These are phyloP conservation scores for Tanypteryx hageni DNA, from an alignment of 2,888 invertebrate species.

Conservation along the genomic window DNA sequence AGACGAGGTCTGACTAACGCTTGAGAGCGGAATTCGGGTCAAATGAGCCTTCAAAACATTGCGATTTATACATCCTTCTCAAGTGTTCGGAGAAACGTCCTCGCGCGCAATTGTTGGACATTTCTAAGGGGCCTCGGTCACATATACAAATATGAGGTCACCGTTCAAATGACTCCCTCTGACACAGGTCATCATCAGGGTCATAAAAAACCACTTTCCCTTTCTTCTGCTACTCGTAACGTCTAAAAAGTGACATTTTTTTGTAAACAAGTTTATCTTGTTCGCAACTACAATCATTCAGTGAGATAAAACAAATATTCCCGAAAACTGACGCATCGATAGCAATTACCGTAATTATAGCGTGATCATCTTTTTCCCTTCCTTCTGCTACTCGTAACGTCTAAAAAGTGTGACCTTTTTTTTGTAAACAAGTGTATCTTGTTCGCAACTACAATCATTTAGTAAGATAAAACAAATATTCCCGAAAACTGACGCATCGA, in stretches of 20 bases:
- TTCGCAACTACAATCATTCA: too few species aligned
- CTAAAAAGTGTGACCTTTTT: too few species aligned
- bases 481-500: too few species aligned
- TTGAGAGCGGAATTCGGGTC: background rate
- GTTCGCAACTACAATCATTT: too few species aligned
- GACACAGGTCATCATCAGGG: constrained; percentile 14
- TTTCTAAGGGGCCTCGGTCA: background rate
- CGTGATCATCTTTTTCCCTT: background rate
- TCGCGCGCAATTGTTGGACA: constrained; percentile 1
- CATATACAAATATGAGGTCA: constrained; percentile 57
- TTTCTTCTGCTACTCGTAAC: background rate
- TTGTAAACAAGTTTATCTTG: too few species aligned
- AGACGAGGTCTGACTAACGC: too few species aligned
- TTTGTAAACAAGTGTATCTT: too few species aligned
- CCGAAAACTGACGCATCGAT: too few species aligned
- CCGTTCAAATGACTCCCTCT: background rate
- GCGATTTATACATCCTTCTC: constrained; percentile 58
- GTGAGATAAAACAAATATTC: too few species aligned
- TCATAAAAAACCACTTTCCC: constrained; percentile 5
- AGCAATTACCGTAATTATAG: too few species aligned
- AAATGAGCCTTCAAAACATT: background rate
- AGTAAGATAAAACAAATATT: too few species aligned
- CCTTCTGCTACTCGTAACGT: background rate
- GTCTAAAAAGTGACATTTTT: too few species aligned
- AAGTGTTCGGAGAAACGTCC: constrained; percentile 14